Evolutionary conservation across 1,140 invertebrate genomes (phyloP), one percentile per base, ranked within the genome.

Genomic region (Epicauta chinensis): DNA sequence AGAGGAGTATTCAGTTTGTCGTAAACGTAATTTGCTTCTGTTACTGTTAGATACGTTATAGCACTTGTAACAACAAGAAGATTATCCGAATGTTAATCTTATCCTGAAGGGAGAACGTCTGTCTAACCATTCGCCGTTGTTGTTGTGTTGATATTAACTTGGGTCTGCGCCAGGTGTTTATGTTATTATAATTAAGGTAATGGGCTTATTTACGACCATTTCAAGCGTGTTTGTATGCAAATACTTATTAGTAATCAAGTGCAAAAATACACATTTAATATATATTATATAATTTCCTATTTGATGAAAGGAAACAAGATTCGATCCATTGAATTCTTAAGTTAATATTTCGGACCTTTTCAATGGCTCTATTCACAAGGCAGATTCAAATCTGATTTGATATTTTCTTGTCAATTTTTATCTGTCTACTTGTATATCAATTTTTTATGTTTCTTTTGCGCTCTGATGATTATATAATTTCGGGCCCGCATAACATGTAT

Each of bases 111-210:
- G 46, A 49, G 14, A 37, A 49, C 40, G 36, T 38, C 34, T 31
- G 36, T 16, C 45, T 47, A 37, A 34, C 34, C 36, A 38, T 38
- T 17, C 16, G 7, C 4, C 23, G 23, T 23, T 30, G 16, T 49
- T 7, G 23, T 23, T 30, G 16, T 49, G 46, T 49, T 49, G 46
- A 49, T 49, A 39, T 39, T 49, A 49, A 39, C 46, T 49, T 38
- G 40, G 35, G 46, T 49, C 46, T 49, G 40, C 36, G 46, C 36
- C 46, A 49, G 46, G 46, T 49, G 46, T 49, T 49, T 49, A 49
- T 49, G 46, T 49, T 49, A 49, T 49, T 49, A 49, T 49, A 49
- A 49, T 49, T 38, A 39, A 49, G 46, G 46, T 39, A 49, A 49
- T 49, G 46, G 46, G 46, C 46, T 49, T 49, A 49, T 49, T 49